Evolutionary conservation across 2,797 vertebrate genomes (phyloP).

Genomic region (Tadarida brasiliensis): DNA sequence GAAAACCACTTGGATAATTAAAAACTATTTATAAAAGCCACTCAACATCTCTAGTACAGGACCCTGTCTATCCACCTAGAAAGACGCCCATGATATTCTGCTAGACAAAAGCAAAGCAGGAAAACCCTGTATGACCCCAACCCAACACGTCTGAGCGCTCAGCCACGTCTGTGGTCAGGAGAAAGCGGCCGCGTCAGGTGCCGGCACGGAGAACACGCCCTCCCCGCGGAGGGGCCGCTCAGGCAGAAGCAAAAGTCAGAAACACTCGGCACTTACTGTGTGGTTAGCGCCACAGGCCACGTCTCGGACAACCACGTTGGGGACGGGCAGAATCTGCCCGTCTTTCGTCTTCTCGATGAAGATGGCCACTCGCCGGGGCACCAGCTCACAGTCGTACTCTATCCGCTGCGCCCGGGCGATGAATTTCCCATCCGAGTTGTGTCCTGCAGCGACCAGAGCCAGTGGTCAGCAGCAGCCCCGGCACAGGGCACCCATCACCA

Average conservation of each 20-base stretch:
- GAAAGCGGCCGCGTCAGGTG: background rate
- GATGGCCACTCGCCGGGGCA: constrained; percentile 95
- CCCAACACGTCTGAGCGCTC: rapidly evolving
- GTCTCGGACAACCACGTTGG: constrained; percentile 96
- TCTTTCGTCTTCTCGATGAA: constrained; percentile 99
- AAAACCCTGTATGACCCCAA: rapidly evolving
- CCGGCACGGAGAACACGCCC: rapidly evolving
- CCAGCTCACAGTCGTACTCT: constrained; percentile 97
- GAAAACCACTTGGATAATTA: background rate
- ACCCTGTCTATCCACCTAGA: background rate
- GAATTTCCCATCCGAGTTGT: constrained; percentile 98
- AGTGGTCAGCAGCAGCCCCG: rapidly evolving
- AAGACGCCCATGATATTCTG: background rate
- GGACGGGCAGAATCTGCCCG: constrained; percentile 95
- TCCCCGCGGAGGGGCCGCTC: rapidly evolving
- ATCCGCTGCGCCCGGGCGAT: constrained; percentile 97
- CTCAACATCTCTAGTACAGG: background rate
- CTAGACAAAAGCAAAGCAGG: background rate
- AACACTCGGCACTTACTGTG: constrained; percentile 89
- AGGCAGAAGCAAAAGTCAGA: no score
- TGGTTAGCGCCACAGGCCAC: constrained; percentile 96
- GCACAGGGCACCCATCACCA: rapidly evolving
- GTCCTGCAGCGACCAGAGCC: constrained; percentile 87
- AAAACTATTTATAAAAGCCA: background rate
- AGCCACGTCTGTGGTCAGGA: rapidly evolving